Conservation (phyloP, 92 coral and sea anemone genomes). For the Muricea muricata region DNA sequence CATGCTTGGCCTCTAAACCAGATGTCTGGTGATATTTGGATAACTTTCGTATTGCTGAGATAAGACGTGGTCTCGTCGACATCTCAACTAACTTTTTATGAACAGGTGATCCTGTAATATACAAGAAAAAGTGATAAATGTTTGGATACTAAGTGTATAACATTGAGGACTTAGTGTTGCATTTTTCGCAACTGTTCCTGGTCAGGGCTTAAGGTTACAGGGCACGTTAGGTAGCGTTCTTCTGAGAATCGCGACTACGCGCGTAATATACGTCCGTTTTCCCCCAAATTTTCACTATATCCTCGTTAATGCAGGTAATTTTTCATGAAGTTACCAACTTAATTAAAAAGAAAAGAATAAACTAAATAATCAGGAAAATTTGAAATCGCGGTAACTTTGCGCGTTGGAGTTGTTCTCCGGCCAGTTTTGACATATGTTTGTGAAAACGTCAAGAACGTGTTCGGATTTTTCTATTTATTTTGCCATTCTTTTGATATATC, state of each 20-base stretch:
- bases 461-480: neutral
- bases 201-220: constrained; percentile 1
- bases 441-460: neutral
- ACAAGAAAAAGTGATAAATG: too few relatives aligned
- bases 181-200: too few relatives aligned
- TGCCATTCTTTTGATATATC: neutral
- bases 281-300: neutral
- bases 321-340: neutral
- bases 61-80: too few relatives aligned
- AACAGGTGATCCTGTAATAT: too few relatives aligned
- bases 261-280: neutral
- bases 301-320: neutral
- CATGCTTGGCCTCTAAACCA: too few relatives aligned
- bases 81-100: too few relatives aligned
- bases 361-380: neutral
- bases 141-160: too few relatives aligned
- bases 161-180: too few relatives aligned
- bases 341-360: neutral
- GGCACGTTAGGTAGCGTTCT: neutral
- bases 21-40: too few relatives aligned
- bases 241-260: neutral
- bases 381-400: neutral
- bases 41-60: too few relatives aligned
- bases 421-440: neutral
- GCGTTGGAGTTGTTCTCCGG: constrained; percentile 6